Evolutionary conservation across 1,140 invertebrate species (phyloP).

Genomic region (Bombus fervidus): DNA sequence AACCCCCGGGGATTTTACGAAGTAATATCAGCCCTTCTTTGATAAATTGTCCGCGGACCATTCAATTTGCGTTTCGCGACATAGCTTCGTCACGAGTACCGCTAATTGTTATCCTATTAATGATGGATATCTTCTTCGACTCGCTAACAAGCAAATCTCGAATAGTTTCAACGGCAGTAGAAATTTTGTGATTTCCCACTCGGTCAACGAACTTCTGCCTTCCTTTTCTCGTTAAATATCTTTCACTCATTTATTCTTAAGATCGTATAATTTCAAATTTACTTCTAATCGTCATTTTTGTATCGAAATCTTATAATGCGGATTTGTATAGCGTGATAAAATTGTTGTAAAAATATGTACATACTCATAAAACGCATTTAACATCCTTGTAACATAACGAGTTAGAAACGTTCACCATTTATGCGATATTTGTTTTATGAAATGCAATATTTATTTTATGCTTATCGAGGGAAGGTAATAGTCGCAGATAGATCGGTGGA

Average conservation of each 20-base stretch:
- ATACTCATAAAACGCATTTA: too few species aligned
- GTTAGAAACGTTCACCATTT: too few species aligned
- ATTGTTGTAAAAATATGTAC: too few species aligned
- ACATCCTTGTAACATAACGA: too few species aligned
- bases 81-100: conserved; percentile 23
- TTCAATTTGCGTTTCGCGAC: conserved; percentile 69
- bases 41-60: conserved; percentile 63
- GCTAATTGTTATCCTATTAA: conserved; percentile 22
- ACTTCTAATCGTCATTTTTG: too few species aligned
- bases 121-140: not conserved
- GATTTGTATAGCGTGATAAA: too few species aligned
- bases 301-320: too few species aligned
- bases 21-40: conserved; percentile 71
- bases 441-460: too few species aligned
- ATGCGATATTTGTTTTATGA: too few species aligned
- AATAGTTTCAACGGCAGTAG: not conserved
- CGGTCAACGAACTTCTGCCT: not conserved
- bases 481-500: too few species aligned
- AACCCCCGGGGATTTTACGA: conserved; percentile 74
- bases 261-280: not conserved
- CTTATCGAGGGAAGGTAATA: too few species aligned
- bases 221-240: not conserved
- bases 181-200: not conserved
- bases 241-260: not conserved
- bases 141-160: not conserved